These are phyloP conservation scores for Taxidea taxus DNA, from an alignment of 2,113 vertebrate species.

Conservation along the genomic window DNA sequence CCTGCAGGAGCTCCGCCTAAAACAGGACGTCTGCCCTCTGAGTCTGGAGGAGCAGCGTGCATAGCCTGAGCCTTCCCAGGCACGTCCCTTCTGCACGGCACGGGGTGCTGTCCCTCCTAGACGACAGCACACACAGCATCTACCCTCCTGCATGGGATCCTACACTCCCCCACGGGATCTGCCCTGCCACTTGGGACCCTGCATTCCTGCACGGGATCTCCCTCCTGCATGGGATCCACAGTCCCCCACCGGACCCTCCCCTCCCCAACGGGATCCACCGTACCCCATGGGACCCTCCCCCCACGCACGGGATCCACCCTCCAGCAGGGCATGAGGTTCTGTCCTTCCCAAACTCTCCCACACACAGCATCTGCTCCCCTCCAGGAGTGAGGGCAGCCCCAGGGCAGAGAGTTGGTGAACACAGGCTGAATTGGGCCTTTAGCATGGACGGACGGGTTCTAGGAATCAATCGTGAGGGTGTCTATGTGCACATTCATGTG, in stretches of 20 bases:
- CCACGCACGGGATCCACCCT: not conserved
- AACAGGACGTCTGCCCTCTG: no score
- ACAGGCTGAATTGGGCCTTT: not conserved
- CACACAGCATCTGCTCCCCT: not conserved
- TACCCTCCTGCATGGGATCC: not conserved
- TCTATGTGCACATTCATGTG: not conserved
- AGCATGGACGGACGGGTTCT: rapidly evolving
- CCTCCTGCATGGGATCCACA: not conserved
- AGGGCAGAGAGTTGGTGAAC: not conserved
- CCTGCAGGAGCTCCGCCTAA: not conserved
- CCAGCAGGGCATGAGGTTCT: not conserved
- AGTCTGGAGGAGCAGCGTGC: not conserved
- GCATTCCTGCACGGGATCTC: no score
- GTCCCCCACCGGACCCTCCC: no score
- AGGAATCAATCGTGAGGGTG: no score
- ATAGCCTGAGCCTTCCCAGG: not conserved
- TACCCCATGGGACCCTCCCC: not conserved
- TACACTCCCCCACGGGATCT: no score
- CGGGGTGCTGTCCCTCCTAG: not conserved
- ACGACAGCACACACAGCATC: not conserved
- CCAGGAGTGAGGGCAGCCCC: not conserved
- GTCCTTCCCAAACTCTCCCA: not conserved
- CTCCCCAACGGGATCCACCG: rapidly evolving
- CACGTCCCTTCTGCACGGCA: rapidly evolving
- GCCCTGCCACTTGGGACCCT: rapidly evolving